Evolutionary conservation across 1,140 invertebrate species (phyloP).

Genomic region (Paracyclopina nana): DNA sequence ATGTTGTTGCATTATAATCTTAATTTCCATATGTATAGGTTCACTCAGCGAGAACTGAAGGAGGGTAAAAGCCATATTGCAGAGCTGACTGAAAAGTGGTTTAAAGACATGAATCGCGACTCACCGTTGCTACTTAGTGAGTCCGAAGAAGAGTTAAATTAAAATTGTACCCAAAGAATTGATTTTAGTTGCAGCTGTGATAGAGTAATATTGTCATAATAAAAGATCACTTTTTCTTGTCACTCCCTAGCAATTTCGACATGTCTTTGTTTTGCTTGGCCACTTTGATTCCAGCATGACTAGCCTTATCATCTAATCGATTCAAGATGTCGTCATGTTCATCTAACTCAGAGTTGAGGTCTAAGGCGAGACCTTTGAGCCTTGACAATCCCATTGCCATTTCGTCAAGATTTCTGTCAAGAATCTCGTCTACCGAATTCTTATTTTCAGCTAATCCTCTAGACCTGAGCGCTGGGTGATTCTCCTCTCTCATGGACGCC

Average conservation of each 20-base stretch:
- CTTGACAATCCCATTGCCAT: conserved; percentile 24
- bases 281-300: conserved; percentile 25
- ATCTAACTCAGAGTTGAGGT: conserved; percentile 26
- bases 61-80: conserved; percentile 7
- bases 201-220: too few relatives aligned
- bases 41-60: conserved; percentile 11
- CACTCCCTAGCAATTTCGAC: conserved; percentile 24
- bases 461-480: background rate
- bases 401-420: conserved; percentile 18
- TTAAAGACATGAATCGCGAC: conserved; percentile 9
- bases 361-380: conserved; percentile 24
- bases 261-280: conserved; percentile 28
- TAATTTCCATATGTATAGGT: background rate
- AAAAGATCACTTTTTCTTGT: too few relatives aligned
- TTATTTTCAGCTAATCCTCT: background rate
- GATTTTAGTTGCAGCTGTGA: too few relatives aligned
- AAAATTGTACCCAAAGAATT: too few relatives aligned
- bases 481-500: background rate
- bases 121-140: conserved; percentile 7
- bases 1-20: background rate
- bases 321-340: conserved; percentile 27
- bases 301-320: conserved; percentile 25
- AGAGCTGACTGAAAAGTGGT: conserved; percentile 13
- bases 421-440: conserved; percentile 17
- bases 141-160: background rate